phyloP scores from a whole-genome alignment of 2,797 vertebrate genomes.

The Clamator glandarius region DNA sequence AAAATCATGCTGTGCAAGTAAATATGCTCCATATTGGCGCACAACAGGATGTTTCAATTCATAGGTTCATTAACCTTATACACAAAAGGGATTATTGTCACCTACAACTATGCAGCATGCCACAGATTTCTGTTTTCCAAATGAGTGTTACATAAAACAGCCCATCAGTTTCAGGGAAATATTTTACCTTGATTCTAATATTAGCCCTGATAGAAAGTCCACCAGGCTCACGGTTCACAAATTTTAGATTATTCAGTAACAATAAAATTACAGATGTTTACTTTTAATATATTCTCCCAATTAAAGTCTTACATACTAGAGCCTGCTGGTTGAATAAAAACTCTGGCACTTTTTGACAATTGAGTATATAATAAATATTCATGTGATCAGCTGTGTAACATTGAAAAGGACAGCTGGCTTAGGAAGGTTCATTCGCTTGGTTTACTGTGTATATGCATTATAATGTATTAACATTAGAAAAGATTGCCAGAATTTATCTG shows the following conservation, averaged over 20 bases:
- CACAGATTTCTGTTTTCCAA: not conserved
- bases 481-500: constrained; percentile 69
- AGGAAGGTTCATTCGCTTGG: constrained; percentile 66
- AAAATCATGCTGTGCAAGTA: not conserved
- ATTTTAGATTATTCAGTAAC: constrained; percentile 20
- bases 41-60: not conserved
- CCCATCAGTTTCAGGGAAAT: not conserved
- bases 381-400: constrained; percentile 61
- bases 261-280: constrained; percentile 36
- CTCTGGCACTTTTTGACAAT: constrained; percentile 45
- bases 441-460: constrained; percentile 60
- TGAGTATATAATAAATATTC: constrained; percentile 71
- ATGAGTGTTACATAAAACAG: not conserved
- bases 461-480: constrained; percentile 61
- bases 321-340: constrained; percentile 36
- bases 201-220: not conserved
- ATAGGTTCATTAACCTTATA: not conserved
- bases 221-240: not conserved
- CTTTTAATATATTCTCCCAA: constrained; percentile 48
- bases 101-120: not conserved
- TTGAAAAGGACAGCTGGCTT: constrained; percentile 73
- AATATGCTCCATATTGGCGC: not conserved
- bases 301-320: constrained; percentile 49
- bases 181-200: not conserved
- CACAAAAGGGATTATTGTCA: not conserved